Evolutionary conservation across 2,113 vertebrate genomes (phyloP), one percentile per base, ranked within the genome.

Genomic region (Emydura subglobosa): DNA sequence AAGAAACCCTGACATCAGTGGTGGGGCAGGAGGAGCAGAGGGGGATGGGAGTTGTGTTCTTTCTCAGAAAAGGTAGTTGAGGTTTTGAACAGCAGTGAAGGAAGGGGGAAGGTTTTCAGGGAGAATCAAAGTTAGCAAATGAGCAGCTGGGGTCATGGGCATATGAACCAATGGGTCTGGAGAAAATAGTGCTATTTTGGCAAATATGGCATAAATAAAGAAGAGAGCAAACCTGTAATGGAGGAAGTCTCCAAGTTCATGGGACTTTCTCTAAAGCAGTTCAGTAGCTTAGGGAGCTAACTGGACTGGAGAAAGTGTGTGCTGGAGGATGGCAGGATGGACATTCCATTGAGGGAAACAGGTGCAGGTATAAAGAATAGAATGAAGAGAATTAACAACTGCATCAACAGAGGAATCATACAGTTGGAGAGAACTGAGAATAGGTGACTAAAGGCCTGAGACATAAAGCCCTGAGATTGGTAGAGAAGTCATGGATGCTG

Each of bases 71-170:
- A 44, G 39, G 24, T 24, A 6, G 7, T 6, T 44, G 21, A 44
- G 24, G 5, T 27, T 13, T 44, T 76, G 72, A 76, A 76, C 39
- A 81, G 47, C 17, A 22, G 50, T 2, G 1, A 79, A 94, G 79
- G 65, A 44, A 92, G 83, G n/a, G 0, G 24, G 49, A 88, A 5
- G 2, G 0, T 17, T 76, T 42, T 76, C 88, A 95, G 59, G 54
- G 94, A 82, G 49, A 79, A 90, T 86, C 59, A 76, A 76, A 55
- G 31, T 76, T 85, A 82, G 87, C 79, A 55, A 94, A 91, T 82
- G 74, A 50, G 47, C 76, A 72, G 19, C 11, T 88, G 65, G 61
- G 3, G 0, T 74, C 81, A 4, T 21, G 59, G 85, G 91, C 5
- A 25, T 3, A 0, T 55, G 34, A 0, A 0, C 51, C 95, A 51